Base-by-base conservation (phyloP, 2,797 vertebrate genomes). In the Parambassis ranga region DNA sequence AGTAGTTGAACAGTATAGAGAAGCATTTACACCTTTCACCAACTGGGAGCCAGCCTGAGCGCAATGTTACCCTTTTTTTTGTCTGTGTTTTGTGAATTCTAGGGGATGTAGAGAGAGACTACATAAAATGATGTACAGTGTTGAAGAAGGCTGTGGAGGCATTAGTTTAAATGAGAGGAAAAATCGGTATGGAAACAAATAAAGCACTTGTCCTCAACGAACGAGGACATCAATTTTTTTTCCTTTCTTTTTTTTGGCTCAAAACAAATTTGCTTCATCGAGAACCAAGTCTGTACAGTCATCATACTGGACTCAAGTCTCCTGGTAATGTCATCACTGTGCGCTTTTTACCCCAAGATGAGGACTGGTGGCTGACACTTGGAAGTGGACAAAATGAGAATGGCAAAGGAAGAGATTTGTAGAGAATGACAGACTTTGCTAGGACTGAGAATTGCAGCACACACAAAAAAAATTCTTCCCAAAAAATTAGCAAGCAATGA, bases 161-260 rank as follows among this genome's bases (percentile, higher is more conserved):
- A 80, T 84, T 72, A 76, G 82, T 74, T 72, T 83, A 88, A 81
- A 78, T 46, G 56, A 82, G 70, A 82, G 79, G 79, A 81, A 77
- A 84, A 87, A 87, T 83, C 62, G 49, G 83, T 87, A 86, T 88
- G 87, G 85, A 87, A 86, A 81, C 73, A 87, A 88, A 88, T 84
- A 89, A 91, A 93, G 92, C 92, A 93, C 92, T 93, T 93, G 90
- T 92, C 87, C 90, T 90, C 77, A 43, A 72, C 38, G 50, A 84
- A 63, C 51, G 84, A 82, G 89, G 87, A 89, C 77, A 90, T 85
- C 28, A 35, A 49, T 84, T 80, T 77, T 75, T 67, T 52, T 42
- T 46, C 49, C 35, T 36, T 36, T 19, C 9, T 26, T 65, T 57
- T 69, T 83, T 86, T 79, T 71, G 57, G 73, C 80, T 86, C 66